Conservation (phyloP, 2,797 vertebrate genomes). For the Meda fulgida region DNA sequence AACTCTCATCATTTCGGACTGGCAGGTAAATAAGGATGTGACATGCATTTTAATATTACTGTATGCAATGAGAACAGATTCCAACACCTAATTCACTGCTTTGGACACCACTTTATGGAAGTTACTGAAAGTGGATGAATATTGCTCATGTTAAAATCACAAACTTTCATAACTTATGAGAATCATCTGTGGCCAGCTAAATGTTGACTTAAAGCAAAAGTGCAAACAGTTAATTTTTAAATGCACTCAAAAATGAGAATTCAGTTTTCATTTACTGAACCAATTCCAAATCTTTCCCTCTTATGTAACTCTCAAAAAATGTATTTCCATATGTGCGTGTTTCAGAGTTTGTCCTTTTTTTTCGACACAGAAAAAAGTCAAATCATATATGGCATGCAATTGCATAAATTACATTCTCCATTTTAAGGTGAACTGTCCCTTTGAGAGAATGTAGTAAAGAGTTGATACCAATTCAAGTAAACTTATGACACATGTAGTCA, state of each 20-base stretch:
- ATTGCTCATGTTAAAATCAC: background rate
- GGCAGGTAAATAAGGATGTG: conserved; percentile 42
- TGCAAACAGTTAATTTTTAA: background rate
- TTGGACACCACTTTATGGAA: background rate
- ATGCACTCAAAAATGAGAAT: background rate
- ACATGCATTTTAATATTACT: conserved; percentile 12
- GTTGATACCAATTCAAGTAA: background rate
- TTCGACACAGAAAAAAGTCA: background rate
- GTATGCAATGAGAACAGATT: background rate
- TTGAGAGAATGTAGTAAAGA: background rate
- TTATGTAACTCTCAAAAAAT: background rate
- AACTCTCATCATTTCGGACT: conserved; percentile 26
- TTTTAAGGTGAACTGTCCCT: background rate
- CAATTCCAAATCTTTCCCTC: background rate
- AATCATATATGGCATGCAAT: background rate
- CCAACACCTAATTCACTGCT: background rate
- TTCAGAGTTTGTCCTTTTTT: background rate
- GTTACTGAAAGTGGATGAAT: background rate
- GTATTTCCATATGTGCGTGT: background rate
- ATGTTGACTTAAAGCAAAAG: background rate
- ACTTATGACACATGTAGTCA: background rate
- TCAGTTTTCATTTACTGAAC: background rate
- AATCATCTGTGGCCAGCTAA: background rate
- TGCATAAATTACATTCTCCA: background rate
- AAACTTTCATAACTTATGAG: background rate